Conservation (phyloP, 1,140 invertebrate species). For the Trachymyrmex septentrionalis region DNA sequence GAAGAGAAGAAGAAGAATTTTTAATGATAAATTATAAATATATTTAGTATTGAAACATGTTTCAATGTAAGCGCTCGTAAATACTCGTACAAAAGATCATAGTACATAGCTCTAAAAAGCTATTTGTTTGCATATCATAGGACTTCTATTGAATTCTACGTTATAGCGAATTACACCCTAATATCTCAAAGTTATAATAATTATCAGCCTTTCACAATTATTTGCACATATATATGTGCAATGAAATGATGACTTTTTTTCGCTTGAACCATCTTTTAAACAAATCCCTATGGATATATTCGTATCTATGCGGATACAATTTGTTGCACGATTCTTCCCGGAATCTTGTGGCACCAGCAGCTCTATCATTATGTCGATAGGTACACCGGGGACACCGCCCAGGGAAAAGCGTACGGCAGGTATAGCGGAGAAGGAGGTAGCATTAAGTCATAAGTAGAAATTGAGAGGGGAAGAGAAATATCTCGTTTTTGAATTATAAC, state of each 20-base stretch:
- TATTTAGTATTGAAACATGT: neutral
- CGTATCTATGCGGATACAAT: constrained; percentile 50
- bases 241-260: neutral
- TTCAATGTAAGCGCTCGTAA: neutral
- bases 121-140: neutral
- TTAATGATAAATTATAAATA: constrained; percentile 27
- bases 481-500: constrained; percentile 74
- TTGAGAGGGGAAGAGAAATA: constrained; percentile 50
- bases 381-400: neutral
- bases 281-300: neutral
- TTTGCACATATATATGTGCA: neutral
- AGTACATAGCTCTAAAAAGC: neutral
- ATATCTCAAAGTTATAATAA: constrained; percentile 12
- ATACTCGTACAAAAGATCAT: neutral
- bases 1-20: neutral
- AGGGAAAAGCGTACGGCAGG: constrained; percentile 12
- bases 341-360: constrained; percentile 64
- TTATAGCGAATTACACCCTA: neutral
- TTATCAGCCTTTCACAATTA: constrained; percentile 7
- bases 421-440: neutral
- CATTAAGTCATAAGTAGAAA: constrained; percentile 15
- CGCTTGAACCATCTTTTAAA: neutral
- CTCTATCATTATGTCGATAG: constrained; percentile 73
- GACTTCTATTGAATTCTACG: neutral
- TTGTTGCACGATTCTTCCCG: constrained; percentile 71